Percentiles rank a stretch among this genome's conserved stretches.
phyloP scores from a whole-genome alignment of 2,113 vertebrate genomes.

The Phoxinus phoxinus region DNA sequence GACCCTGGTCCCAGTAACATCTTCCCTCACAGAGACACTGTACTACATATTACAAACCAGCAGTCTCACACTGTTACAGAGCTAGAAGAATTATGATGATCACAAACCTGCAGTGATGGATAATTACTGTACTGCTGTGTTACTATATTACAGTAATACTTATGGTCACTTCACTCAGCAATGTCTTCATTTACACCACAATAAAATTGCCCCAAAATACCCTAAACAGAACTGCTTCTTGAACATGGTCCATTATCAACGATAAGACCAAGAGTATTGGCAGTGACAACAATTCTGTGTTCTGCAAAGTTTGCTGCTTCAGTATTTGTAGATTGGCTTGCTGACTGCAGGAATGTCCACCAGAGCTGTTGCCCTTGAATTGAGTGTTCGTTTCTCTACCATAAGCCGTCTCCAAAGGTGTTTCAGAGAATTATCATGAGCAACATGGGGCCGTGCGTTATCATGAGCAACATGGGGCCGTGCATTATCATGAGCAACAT shows the following conservation, averaged over 20 bases:
- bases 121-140: neutral
- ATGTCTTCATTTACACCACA: neutral
- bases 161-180: constrained; percentile 10
- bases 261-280: neutral
- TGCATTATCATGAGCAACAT: too few species aligned
- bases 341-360: too few species aligned
- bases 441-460: too few species aligned
- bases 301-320: too few species aligned
- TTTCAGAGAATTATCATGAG: too few species aligned
- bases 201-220: neutral
- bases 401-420: too few species aligned
- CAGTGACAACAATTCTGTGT: too few species aligned
- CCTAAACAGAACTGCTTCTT: neutral
- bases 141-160: neutral
- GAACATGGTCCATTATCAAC: neutral
- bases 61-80: neutral
- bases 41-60: neutral
- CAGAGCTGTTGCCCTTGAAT: too few species aligned
- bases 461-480: too few species aligned
- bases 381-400: too few species aligned
- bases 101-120: neutral
- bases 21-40: neutral
- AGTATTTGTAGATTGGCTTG: too few species aligned
- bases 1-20: neutral
- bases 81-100: neutral